phyloP scores from a whole-genome alignment of 2,113 vertebrate species.

The Poeciliopsis retropinna region DNA sequence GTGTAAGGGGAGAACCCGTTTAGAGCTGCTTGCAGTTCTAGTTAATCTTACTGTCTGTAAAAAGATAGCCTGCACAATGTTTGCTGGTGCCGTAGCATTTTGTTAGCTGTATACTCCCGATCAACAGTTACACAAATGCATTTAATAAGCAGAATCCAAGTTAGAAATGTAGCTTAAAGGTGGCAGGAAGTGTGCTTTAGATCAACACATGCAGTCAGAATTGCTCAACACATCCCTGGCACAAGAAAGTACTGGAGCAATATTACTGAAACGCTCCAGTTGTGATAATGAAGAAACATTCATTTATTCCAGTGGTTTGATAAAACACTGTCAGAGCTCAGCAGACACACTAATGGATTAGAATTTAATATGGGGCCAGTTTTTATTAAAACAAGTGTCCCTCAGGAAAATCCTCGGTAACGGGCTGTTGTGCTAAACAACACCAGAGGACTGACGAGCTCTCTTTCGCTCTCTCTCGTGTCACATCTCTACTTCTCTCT shows the following conservation, averaged over 20 bases:
- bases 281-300: slow-evolving; percentile 72
- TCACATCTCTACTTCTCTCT: slow-evolving; percentile 50
- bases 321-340: slow-evolving; percentile 56
- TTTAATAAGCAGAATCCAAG: too few relatives aligned
- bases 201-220: neutral
- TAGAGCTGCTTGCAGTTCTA: too few relatives aligned
- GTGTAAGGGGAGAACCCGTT: too few relatives aligned
- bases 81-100: too few relatives aligned
- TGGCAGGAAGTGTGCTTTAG: neutral
- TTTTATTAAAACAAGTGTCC: slow-evolving; percentile 77
- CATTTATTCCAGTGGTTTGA: slow-evolving; percentile 68
- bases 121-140: too few relatives aligned
- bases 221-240: slow-evolving; percentile 29
- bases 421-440: slow-evolving; percentile 66
- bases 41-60: too few relatives aligned
- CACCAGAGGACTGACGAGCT: slow-evolving; percentile 42
- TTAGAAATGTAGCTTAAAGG: too few relatives aligned
- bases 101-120: too few relatives aligned
- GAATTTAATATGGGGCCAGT: slow-evolving; percentile 69
- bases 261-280: slow-evolving; percentile 60
- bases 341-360: slow-evolving; percentile 74
- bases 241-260: slow-evolving; percentile 19
- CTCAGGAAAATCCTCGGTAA: slow-evolving; percentile 72
- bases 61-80: too few relatives aligned
- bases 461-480: slow-evolving; percentile 19